Evolutionary conservation across 2,113 vertebrate species (phyloP), one percentile per base, ranked within the genome.

Genomic region (Benitochromis conjunctus): DNA sequence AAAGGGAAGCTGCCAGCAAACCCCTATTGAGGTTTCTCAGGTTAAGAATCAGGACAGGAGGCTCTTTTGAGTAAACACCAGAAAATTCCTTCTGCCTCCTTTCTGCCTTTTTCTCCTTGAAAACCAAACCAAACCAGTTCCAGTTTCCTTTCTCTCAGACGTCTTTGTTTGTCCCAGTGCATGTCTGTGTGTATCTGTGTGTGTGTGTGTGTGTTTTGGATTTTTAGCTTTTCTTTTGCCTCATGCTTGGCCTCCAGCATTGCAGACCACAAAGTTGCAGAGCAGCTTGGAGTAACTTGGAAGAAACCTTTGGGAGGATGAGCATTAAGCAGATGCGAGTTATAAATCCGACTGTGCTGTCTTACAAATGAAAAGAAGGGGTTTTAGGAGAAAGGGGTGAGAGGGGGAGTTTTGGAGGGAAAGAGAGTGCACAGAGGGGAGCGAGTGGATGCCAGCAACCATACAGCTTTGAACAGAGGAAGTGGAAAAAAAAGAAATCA

Each of bases 1-100:
- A 77, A 95, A 94, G 88, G 90, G 89, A 88, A 87, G 79, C 83
- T 93, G 91, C 89, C 91, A 94, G 89, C 14, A 26, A 87, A 81
- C 80, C 43, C 83, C 81, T 53, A 36, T 56, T 88, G 85, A 92
- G 89, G 85, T 53, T 76, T 76, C 71, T 76, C 71, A 76, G 46
- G 46, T 89, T 85, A 89, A 83, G 74, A 88, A 91, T 87, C 82
- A 87, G 83, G 87, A 89, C 80, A 81, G 60, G 85, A 89, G 88
- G 79, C 74, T 91, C 87, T 89, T 92, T 14, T 46, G 82, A 91
- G 90, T 92, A 92, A 95, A 94, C 82, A 74, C 62, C 57, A 71
- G 46, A 76, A 91, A 87, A 95, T 92, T 95, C 94, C 92, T 86
- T 21, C 55, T 81, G 62, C 36, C 85, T 79, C 48, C 62, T 82